phyloP scores from a whole-genome alignment of 1,140 invertebrate species.

The Brachionus plicatilis region DNA sequence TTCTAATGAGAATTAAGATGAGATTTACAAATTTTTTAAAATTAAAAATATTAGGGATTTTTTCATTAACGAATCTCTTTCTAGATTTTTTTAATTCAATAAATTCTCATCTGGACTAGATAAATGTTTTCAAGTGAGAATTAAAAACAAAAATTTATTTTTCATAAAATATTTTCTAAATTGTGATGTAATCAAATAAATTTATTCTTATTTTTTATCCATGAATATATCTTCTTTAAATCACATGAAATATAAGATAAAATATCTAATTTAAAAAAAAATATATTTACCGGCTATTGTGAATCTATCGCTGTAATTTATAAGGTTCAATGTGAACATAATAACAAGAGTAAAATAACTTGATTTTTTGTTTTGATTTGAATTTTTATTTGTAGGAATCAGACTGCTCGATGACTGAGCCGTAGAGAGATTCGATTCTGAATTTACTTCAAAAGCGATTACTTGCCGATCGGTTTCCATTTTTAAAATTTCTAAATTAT shows the following conservation, averaged over 20 bases:
- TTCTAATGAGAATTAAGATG: too few species aligned
- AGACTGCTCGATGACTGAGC: neutral
- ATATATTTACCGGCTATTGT: constrained; percentile 38
- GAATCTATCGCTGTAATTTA: constrained; percentile 39
- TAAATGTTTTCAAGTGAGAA: too few species aligned
- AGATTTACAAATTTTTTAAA: too few species aligned
- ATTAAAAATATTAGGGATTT: too few species aligned
- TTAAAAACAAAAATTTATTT: too few species aligned
- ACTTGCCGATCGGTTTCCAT: neutral
- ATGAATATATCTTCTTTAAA: neutral
- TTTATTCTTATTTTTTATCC: too few species aligned
- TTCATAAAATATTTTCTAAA: too few species aligned
- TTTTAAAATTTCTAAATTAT: neutral
- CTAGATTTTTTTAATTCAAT: too few species aligned
- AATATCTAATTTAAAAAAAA: neutral
- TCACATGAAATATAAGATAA: neutral
- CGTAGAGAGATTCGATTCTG: neutral
- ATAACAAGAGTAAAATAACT: neutral
- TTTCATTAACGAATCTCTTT: too few species aligned
- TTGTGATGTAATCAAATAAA: too few species aligned
- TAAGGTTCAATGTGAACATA: neutral
- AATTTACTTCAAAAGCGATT: neutral
- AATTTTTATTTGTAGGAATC: neutral
- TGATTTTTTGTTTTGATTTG: neutral
- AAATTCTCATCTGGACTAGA: too few species aligned